Evolutionary conservation across 2,888 invertebrate species (phyloP).

Genomic region (Rhabditoides inermis): DNA sequence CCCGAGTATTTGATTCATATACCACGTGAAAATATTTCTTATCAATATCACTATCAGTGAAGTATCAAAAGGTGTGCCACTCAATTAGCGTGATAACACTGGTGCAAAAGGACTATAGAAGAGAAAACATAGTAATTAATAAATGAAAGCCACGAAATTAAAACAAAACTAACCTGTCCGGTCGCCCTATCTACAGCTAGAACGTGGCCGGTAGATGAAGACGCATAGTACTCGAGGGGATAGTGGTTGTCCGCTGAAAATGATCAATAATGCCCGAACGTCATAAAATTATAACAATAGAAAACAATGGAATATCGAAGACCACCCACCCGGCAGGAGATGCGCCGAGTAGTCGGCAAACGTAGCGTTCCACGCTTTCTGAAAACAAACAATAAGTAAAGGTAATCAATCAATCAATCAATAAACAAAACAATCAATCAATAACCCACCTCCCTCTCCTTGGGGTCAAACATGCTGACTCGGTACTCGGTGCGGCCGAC

Average conservation of each 20-base stretch:
- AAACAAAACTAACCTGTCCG: no score
- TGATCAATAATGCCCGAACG: neutral
- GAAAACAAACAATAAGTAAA: no score
- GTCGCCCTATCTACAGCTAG: constrained; percentile 39
- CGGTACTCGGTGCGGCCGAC: constrained; percentile 68
- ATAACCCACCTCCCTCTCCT: constrained; percentile 63
- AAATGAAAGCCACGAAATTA: no score
- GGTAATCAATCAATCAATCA: no score
- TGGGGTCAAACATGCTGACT: constrained; percentile 83
- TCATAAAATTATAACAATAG: neutral
- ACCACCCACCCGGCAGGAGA: constrained; percentile 60
- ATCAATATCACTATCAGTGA: no score
- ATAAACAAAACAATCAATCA: no score
- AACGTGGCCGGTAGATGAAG: constrained; percentile 54
- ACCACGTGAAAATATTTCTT: no score
- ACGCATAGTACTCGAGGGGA: constrained; percentile 39
- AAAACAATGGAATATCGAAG: neutral
- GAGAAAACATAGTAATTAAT: no score
- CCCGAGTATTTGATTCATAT: no score
- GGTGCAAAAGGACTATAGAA: no score
- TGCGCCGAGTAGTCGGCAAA: constrained; percentile 81
- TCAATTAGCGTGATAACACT: no score
- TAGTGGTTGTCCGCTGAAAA: constrained; percentile 41
- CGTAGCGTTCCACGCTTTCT: constrained; percentile 84
- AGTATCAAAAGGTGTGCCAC: no score